Base-by-base conservation (phyloP, 2,888 invertebrate genomes). In the Subacronicta megacephala region DNA sequence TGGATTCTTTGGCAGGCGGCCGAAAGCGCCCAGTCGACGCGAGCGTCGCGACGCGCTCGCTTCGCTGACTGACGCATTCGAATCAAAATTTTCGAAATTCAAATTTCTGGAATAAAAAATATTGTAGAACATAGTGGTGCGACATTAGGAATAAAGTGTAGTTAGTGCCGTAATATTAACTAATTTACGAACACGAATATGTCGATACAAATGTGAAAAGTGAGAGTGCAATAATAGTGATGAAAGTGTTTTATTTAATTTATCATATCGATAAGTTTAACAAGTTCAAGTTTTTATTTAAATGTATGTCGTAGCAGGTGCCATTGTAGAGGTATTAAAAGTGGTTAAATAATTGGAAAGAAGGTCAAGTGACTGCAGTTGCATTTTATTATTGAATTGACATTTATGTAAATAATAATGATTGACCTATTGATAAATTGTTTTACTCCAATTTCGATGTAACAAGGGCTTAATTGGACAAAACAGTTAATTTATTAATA, bases 1-100 rank as follows among this genome's bases (percentile, higher is more conserved):
- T 85, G 84, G 87, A 90, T 84, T 90, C 87, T 85, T 90, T 92
- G 93, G 93, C 92, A 91, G 85, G 66, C 85, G 82, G 90, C 91
- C 90, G 90, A 90, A 87, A 78, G 82, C 83, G 83, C 82, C 86
- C 93, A 92, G 92, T 92, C 89, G 86, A 84, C 80, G 85, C 83
- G 84, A 82, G 84, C 86, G 86, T 78, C 84, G 89, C 87, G 88
- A 75, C 81, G 89, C 88, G 89, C 69, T 82, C 87, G 84, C 77
- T 81, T 78, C 87, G 88, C 85, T 78, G 72, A 79, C 83, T 84
- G 82, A 83, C 82, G 79, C 81, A 81, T 76, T 70, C 78, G 58
- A 76, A 62, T 40, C 56, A 35, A 76, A 75, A 72, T 76, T 68
- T 82, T 81, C 81, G 78, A 87, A 84, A 81, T 83, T 81, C 60